Evolutionary conservation across 2,888 invertebrate species (phyloP).

Genomic region (Hirtodrosophila cameraria): DNA sequence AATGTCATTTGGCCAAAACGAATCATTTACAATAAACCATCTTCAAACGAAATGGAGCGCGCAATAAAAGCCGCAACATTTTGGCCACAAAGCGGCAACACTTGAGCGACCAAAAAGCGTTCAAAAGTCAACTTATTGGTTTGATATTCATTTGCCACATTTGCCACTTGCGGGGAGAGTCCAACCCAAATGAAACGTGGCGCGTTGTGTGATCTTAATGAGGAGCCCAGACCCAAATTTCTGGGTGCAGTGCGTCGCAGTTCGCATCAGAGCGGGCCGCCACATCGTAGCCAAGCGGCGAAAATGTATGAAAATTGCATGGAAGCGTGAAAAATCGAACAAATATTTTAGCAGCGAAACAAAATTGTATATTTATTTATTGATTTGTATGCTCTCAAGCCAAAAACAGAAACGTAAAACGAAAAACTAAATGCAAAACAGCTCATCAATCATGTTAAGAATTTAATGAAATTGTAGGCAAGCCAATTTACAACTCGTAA

Average conservation of each 20-base stretch:
- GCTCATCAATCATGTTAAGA: slow-evolving; percentile 64
- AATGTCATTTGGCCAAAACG: slow-evolving; percentile 81
- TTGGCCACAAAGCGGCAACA: slow-evolving; percentile 49
- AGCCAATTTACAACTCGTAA: slow-evolving; percentile 66
- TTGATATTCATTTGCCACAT: no score
- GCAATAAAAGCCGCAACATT: slow-evolving; percentile 45
- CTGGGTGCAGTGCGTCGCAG: slow-evolving; percentile 12
- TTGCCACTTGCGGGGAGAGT: slow-evolving; percentile 14
- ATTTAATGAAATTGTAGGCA: slow-evolving; percentile 55
- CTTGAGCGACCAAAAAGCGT: slow-evolving; percentile 11
- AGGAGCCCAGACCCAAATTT: slow-evolving; percentile 47
- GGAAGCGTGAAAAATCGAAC: slow-evolving; percentile 75
- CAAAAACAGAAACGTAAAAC: neutral
- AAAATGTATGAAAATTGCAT: slow-evolving; percentile 66
- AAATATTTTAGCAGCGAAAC: slow-evolving; percentile 54
- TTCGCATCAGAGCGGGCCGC: slow-evolving; percentile 9
- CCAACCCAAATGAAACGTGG: slow-evolving; percentile 68
- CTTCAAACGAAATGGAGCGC: slow-evolving; percentile 81
- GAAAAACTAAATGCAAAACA: slow-evolving; percentile 30
- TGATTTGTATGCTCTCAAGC: slow-evolving; percentile 43
- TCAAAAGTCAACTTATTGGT: no score
- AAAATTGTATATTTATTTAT: slow-evolving; percentile 59
- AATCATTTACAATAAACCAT: slow-evolving; percentile 82
- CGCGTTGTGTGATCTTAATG: slow-evolving; percentile 70
- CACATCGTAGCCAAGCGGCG: slow-evolving; percentile 35